phyloP scores from a whole-genome alignment of 1,140 invertebrate genomes.

The Camponotus floridanus region DNA sequence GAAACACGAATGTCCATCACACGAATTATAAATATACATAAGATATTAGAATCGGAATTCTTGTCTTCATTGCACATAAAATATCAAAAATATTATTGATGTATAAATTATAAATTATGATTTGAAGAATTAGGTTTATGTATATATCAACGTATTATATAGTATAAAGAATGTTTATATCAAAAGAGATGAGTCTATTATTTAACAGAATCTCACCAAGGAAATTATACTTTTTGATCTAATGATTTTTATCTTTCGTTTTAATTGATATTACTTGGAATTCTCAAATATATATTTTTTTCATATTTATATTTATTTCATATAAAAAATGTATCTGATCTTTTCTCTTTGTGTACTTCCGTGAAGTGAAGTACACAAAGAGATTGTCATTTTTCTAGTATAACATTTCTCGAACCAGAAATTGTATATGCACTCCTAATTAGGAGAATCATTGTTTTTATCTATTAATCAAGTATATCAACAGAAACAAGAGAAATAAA shows the following conservation, averaged over 20 bases:
- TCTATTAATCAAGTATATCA: neutral
- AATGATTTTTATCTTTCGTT: neutral
- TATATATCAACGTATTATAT: neutral
- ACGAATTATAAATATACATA: neutral
- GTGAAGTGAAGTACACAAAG: neutral
- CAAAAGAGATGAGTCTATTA: neutral
- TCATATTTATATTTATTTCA: neutral
- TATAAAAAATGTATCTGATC: neutral
- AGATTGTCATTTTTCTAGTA: neutral
- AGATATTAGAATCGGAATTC: neutral
- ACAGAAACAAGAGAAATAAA: neutral
- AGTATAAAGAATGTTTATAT: neutral
- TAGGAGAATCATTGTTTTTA: neutral
- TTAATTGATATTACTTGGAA: neutral
- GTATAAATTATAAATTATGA: constrained; percentile 12
- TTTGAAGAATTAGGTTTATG: constrained; percentile 15
- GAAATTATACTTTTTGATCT: neutral
- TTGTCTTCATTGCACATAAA: neutral
- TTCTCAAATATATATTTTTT: constrained; percentile 9
- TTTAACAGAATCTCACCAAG: neutral
- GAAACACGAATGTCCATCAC: neutral
- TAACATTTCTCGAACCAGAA: neutral
- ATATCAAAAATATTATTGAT: constrained; percentile 6
- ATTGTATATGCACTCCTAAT: neutral
- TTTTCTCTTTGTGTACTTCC: no score